Evolutionary conservation across 2,888 invertebrate genomes (phyloP).

Genomic region (Pandemis corylana): DNA sequence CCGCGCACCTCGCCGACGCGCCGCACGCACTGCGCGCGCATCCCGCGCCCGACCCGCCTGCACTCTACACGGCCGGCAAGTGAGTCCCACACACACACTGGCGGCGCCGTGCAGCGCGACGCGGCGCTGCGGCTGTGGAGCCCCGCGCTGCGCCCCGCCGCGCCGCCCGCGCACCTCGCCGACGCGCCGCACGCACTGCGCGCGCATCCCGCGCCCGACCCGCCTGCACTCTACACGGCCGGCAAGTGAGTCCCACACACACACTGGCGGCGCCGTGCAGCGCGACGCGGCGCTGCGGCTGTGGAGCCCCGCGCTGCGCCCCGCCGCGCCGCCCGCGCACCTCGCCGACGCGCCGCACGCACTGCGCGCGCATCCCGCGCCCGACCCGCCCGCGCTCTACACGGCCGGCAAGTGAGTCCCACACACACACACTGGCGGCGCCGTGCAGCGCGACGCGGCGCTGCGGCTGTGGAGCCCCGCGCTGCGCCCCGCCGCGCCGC

Average conservation of each 20-base stretch:
- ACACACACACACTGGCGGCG: conserved; percentile 57
- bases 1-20: conserved; percentile 81
- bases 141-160: conserved; percentile 84
- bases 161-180: conserved; percentile 72
- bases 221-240: conserved; percentile 88
- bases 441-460: conserved; percentile 91
- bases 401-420: conserved; percentile 93
- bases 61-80: conserved; percentile 90
- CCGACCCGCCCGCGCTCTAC: conserved; percentile 80
- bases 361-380: conserved; percentile 87
- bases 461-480: conserved; percentile 91
- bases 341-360: conserved; percentile 86
- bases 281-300: conserved; percentile 90
- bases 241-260: conserved; percentile 88
- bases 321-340: conserved; percentile 67
- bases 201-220: conserved; percentile 85
- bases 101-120: conserved; percentile 91
- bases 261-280: conserved; percentile 86
- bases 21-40: conserved; percentile 89
- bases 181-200: conserved; percentile 87
- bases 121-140: conserved; percentile 92
- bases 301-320: conserved; percentile 89
- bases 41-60: conserved; percentile 68
- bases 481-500: conserved; percentile 79
- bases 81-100: conserved; percentile 49